Base-by-base conservation (phyloP, 2,888 invertebrate species). In the Apantesis nais region DNA sequence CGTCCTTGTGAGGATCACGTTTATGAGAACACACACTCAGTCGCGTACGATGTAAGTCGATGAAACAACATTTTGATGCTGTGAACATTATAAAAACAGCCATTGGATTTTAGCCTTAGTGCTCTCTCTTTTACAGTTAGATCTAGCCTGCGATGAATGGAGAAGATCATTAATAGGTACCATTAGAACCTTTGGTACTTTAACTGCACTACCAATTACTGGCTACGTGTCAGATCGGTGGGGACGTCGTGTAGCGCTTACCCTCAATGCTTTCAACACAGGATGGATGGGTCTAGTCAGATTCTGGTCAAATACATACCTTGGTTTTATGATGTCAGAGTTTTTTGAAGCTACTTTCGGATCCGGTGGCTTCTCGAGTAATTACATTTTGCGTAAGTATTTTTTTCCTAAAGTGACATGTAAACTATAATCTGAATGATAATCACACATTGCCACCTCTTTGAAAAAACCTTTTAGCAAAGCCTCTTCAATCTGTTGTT, bases 171-270 rank as follows among this genome's bases (percentile, higher is more conserved):
- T 97, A 79, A 96, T 97, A 64, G 97, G 97, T 0, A 97, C 97
- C 16, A 95, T 97, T 67, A 96, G 97, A 73, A 97, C 97, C 66
- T 89, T 97, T 74, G 97, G 97, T 39, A 97, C 97, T 66, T 95
- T 97, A 74, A 91, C 97, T 74, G 97, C 97, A 31, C 93, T 97
- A 72, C 97, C 97, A 25, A 92, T 97, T 72, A 96, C 97, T 0
- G 97, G 97, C 41, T 95, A 96, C 80, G 91, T 97, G 74, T 97
- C 97, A 0, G 97, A 97, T 91, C 96, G 96, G 95, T 97, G 95
- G 93, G 97, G 97, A 3, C 95, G 97, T 55, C 96, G 96, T 78
- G 95, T 96, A 62, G 94, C 96, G 14, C 93, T 97, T 80, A 95
- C 96, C 52, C 87, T 95, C 79, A 96, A 96, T 77, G 96, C 96